Base-by-base conservation (phyloP, 2,113 vertebrate genomes). In the Syngnathoides biaculeatus region DNA sequence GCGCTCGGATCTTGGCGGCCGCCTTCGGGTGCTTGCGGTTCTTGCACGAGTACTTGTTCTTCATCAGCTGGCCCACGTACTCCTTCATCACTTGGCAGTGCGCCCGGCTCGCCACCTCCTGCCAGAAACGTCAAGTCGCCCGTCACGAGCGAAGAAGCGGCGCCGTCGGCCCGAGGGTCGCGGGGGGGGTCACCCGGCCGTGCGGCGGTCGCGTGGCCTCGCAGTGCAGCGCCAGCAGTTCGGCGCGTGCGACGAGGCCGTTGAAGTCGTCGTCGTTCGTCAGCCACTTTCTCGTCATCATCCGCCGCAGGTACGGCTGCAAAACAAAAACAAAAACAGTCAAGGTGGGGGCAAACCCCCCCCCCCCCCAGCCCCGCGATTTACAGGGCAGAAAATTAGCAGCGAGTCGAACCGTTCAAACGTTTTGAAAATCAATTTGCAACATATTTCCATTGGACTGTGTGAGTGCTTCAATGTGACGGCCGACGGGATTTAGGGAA, bases 221-320 rank as follows among this genome's bases (percentile, higher is more conserved):
- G 53, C 84, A 90, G 47, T 89, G 76, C 8, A 77, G 1, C 8
- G 75, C 81, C 1, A 92, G 82, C 10, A 0, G 15, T 56, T 69
- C 12, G 0, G 66, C 89, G 10, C 17, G 85, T 0, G 3, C 24
- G 19, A 53, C 3, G 2, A 93, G 88, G 19, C 83, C 8, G 1
- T 72, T 5, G 10, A 92, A 93, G 74, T 92, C 90, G 0, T 79
- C 82, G 1, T 91, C 77, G 1, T 58, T 55, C n/a, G 77, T 83
- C 24, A 92, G 81, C 92, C 91, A 92, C 81, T 89, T 91, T 65
- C 80, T 88, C 11, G 87, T 92, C 87, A 92, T 89, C 88, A 92
- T 89, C 12, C 80, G 84, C 71, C 79, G 82, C 70, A 92, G 56
- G 48, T 69, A 83, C 1, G 75, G 73, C 92, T 93, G 78, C 11